Percentiles rank a stretch among this genome's conserved stretches.
These are phyloP conservation scores for Emydoidea blandingii DNA, from an alignment of 2,797 vertebrate species.

Conservation along the genomic window DNA sequence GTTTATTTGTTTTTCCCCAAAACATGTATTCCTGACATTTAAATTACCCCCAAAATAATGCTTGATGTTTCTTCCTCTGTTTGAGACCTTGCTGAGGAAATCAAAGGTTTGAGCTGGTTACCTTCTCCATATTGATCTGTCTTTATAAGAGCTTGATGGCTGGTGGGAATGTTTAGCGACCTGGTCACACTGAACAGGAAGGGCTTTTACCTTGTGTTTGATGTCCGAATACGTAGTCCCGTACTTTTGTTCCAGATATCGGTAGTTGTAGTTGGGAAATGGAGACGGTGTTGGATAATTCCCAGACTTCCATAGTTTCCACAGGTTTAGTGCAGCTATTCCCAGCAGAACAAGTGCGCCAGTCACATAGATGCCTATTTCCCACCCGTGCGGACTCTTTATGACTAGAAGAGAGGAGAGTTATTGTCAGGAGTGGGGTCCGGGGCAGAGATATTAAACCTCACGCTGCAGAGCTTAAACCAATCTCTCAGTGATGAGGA, in stretches of 20 bases:
- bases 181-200: not conserved
- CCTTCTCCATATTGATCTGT: not conserved
- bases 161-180: not conserved
- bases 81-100: not conserved
- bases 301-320: conserved; percentile 96
- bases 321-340: conserved; percentile 92
- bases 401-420: conserved; percentile 84
- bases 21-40: not conserved
- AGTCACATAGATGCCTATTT: conserved; percentile 91
- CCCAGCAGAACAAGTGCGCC: conserved; percentile 91
- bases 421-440: not conserved
- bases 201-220: conserved; percentile 87
- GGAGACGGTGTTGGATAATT: conserved; percentile 94
- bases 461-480: not conserved
- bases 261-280: conserved; percentile 97
- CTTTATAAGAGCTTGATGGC: not conserved
- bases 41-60: not conserved
- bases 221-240: conserved; percentile 86
- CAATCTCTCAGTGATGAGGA: not conserved
- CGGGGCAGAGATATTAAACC: not conserved
- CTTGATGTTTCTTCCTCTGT: not conserved
- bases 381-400: conserved; percentile 91
- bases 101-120: not conserved
- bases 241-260: conserved; percentile 96
- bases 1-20: not conserved